These are phyloP conservation scores for Sinella curviseta DNA, from an alignment of 1,140 invertebrate genomes.

Conservation along the genomic window DNA sequence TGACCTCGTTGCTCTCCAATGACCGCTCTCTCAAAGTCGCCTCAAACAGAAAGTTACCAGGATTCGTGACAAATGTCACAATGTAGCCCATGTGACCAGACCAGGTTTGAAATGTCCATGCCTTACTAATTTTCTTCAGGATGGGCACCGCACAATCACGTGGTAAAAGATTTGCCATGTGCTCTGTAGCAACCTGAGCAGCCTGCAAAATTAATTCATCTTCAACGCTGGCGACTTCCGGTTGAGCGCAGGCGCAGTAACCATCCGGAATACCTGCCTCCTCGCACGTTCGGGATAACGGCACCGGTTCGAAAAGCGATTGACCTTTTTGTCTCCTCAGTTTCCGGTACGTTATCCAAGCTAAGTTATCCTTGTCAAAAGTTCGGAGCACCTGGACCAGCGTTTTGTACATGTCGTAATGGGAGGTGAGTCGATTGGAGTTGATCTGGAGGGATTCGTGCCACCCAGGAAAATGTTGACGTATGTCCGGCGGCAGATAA, in stretches of 20 bases:
- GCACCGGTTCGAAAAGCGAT: slow-evolving; percentile 3
- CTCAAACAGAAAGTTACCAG: slow-evolving; percentile 45
- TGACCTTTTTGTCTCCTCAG: background rate
- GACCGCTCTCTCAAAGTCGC: slow-evolving; percentile 13
- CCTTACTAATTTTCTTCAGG: background rate
- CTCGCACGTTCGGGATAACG: too few relatives aligned
- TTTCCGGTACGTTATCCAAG: background rate
- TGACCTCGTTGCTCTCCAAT: background rate
- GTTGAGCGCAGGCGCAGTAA: slow-evolving; percentile 57
- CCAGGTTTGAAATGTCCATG: background rate
- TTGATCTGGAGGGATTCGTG: slow-evolving; percentile 70
- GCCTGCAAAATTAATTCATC: background rate
- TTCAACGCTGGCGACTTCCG: background rate
- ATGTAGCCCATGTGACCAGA: too few relatives aligned
- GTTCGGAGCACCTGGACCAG: slow-evolving; percentile 49
- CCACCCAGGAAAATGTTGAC: slow-evolving; percentile 66
- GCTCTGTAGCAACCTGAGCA: background rate
- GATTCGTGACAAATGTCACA: slow-evolving; percentile 28
- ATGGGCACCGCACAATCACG: background rate
- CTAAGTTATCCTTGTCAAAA: background rate
- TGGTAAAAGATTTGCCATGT: background rate
- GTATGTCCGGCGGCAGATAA: slow-evolving; percentile 57
- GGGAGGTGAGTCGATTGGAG: slow-evolving; percentile 71
- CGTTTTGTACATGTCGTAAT: slow-evolving; percentile 79
- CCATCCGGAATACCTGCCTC: slow-evolving; percentile 57